phyloP scores from a whole-genome alignment of 2,888 invertebrate genomes.

The Hydropsyche betteni region DNA sequence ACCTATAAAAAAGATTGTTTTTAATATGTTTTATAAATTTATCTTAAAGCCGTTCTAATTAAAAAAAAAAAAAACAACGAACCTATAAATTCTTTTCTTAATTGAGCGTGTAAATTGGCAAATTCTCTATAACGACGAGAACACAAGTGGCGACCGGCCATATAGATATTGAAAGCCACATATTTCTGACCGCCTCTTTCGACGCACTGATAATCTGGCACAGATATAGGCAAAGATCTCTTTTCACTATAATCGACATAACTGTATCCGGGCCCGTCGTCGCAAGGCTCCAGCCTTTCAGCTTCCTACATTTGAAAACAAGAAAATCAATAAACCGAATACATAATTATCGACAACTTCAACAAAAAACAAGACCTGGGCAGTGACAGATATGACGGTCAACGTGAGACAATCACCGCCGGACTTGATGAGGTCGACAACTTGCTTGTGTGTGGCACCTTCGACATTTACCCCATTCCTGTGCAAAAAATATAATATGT shows the following conservation, averaged over 20 bases:
- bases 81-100: slow-evolving; percentile 94
- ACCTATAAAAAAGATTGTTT: slow-evolving; percentile 59
- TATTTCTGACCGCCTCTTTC: slow-evolving; percentile 89
- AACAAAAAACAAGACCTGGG: slow-evolving; percentile 71
- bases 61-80: slow-evolving; percentile 49
- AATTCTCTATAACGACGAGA: slow-evolving; percentile 97
- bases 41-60: background rate
- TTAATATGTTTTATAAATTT: background rate
- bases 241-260: slow-evolving; percentile 95
- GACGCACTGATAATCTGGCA: slow-evolving; percentile 94
- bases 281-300: slow-evolving; percentile 83
- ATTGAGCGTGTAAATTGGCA: slow-evolving; percentile 83
- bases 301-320: slow-evolving; percentile 71
- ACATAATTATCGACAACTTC: background rate
- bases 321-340: background rate
- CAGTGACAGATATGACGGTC: slow-evolving; percentile 95
- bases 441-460: slow-evolving; percentile 99
- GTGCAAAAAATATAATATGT: slow-evolving; percentile 56
- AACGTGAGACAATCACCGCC: slow-evolving; percentile 96
- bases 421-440: slow-evolving; percentile 98
- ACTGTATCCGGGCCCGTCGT: slow-evolving; percentile 78
- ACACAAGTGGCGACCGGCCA: slow-evolving; percentile 98
- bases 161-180: slow-evolving; percentile 97
- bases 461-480: slow-evolving; percentile 98
- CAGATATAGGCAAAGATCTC: slow-evolving; percentile 84